Percentiles rank a stretch among this genome's conserved stretches.
These are phyloP conservation scores for Ifrita kowaldi DNA, from an alignment of 2,113 vertebrate species.

Conservation along the genomic window DNA sequence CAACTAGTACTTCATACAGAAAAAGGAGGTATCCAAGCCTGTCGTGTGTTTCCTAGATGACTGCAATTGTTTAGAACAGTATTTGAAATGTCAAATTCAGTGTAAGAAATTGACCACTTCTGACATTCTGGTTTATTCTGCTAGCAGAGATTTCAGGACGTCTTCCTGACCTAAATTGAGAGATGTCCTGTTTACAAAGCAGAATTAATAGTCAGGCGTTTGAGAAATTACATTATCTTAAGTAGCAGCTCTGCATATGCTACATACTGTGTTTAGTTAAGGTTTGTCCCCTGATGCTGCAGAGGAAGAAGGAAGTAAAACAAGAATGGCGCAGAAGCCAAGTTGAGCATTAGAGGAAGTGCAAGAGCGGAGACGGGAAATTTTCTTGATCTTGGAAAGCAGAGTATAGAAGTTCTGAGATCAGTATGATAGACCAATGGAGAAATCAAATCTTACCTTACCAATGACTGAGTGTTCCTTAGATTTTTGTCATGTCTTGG, in stretches of 20 bases:
- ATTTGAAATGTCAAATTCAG: background rate
- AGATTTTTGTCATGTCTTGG: background rate
- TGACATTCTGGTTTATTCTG: background rate
- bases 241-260: background rate
- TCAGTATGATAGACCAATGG: background rate
- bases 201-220: background rate
- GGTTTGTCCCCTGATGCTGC: background rate
- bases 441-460: background rate
- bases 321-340: background rate
- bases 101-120: background rate
- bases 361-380: background rate
- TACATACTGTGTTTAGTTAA: background rate
- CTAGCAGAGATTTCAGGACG: background rate
- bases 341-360: background rate
- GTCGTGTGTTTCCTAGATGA: background rate
- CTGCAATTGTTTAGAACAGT: background rate
- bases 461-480: background rate
- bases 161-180: background rate
- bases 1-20: background rate
- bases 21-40: background rate
- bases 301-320: background rate
- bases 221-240: background rate
- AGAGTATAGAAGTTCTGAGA: background rate
- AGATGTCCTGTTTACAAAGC: background rate
- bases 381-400: background rate